A percentile compares a stretch with the other conserved stretches of the same genome.
Evolutionary conservation across 2,113 vertebrate species (phyloP).

Genomic region (Rousettus leschenaultii): DNA sequence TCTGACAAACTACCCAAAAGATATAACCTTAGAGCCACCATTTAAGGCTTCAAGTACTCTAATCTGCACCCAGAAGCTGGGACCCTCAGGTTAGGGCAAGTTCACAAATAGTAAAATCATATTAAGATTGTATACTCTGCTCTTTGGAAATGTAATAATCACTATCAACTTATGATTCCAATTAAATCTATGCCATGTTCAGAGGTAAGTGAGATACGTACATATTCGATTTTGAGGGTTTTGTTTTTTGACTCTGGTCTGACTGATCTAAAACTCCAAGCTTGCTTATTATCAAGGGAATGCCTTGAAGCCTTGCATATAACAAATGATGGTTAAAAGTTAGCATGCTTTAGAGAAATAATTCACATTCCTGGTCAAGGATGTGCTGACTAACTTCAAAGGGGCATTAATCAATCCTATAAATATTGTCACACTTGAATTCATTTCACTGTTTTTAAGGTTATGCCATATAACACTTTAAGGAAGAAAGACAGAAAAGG

Average conservation of each 20-base stretch:
- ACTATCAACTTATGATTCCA: background rate
- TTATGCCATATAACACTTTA: background rate
- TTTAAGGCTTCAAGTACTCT: background rate
- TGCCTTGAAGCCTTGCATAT: background rate
- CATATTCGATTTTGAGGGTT: background rate
- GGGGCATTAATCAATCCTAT: background rate
- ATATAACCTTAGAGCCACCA: background rate
- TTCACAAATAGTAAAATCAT: background rate
- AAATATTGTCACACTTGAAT: slow-evolving; percentile 21
- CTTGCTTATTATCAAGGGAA: background rate
- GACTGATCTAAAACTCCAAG: background rate
- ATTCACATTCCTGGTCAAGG: background rate
- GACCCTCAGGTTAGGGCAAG: background rate
- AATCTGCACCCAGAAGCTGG: background rate
- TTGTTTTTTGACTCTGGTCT: background rate
- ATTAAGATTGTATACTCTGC: background rate
- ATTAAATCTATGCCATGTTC: background rate
- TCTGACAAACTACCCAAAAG: background rate
- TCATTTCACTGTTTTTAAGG: background rate
- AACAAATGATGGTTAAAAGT: background rate
- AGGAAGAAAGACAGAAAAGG: background rate
- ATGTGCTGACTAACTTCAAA: background rate
- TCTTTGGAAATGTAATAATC: background rate
- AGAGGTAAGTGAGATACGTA: background rate
- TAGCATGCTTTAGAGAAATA: background rate